Evolutionary conservation across 2,797 vertebrate species (phyloP).

Genomic region (Dermochelys coriacea): DNA sequence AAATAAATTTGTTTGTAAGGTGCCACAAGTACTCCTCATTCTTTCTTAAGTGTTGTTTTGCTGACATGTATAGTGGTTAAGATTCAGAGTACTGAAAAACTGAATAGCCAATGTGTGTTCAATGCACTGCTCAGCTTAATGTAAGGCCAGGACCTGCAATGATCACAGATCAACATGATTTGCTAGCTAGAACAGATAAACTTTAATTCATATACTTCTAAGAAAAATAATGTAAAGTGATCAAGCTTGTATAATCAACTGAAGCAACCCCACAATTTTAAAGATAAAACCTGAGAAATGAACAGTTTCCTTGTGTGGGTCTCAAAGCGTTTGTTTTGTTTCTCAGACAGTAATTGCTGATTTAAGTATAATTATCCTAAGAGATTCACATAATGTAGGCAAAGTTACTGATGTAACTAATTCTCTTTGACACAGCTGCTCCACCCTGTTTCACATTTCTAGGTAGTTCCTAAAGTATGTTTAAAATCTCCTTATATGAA

Average conservation of each 20-base stretch:
- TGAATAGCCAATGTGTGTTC: not conserved
- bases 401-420: not conserved
- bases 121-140: not conserved
- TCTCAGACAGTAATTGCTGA: not conserved
- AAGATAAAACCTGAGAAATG: not conserved
- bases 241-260: rapidly evolving
- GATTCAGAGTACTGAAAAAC: not conserved
- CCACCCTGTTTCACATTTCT: not conserved
- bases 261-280: not conserved
- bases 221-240: rapidly evolving
- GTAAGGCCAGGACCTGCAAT: not conserved
- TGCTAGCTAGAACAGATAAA: not conserved
- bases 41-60: not conserved
- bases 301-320: not conserved
- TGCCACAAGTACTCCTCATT: too few relatives aligned
- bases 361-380: not conserved
- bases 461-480: not conserved
- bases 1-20: too few relatives aligned
- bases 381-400: too few relatives aligned
- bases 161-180: not conserved
- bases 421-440: not conserved
- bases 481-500: not conserved
- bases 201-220: not conserved
- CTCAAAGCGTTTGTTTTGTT: not conserved
- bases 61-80: not conserved